Percentiles rank a stretch among this genome's conserved stretches.
phyloP scores from a whole-genome alignment of 1,140 invertebrate species.

The Drepana arcuata region DNA sequence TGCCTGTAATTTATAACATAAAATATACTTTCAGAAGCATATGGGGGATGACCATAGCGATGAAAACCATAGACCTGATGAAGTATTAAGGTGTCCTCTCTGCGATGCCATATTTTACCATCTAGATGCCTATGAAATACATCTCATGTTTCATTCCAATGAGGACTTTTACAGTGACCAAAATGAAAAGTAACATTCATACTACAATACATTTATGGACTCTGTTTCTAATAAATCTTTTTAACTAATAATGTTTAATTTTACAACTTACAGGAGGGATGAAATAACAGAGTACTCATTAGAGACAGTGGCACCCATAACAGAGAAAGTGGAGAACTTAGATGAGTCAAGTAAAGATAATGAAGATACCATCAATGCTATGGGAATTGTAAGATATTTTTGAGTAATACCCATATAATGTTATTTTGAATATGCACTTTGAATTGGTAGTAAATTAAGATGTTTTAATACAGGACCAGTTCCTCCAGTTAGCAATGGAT shows the following conservation, averaged over 20 bases:
- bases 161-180: constrained; percentile 77
- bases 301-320: constrained; percentile 46
- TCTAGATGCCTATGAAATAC: constrained; percentile 77
- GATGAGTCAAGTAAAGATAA: constrained; percentile 18
- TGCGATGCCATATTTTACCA: constrained; percentile 79
- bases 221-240: too few relatives aligned
- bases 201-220: too few relatives aligned
- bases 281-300: constrained; percentile 49
- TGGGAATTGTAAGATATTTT: constrained; percentile 39
- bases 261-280: constrained; percentile 26
- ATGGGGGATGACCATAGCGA: constrained; percentile 73
- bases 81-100: constrained; percentile 76
- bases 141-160: constrained; percentile 75
- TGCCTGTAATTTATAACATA: constrained; percentile 1
- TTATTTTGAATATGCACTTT: too few relatives aligned
- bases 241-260: neutral
- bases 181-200: constrained; percentile 75
- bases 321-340: constrained; percentile 39
- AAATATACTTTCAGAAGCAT: constrained; percentile 69
- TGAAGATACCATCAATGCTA: constrained; percentile 19
- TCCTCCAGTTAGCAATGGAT: constrained; percentile 42
- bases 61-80: constrained; percentile 72
- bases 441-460: constrained; percentile 4
- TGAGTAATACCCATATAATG: neutral
- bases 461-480: constrained; percentile 39